Percentiles rank a stretch among this genome's conserved stretches.
Evolutionary conservation across 2,113 vertebrate genomes (phyloP).

Genomic region (Triplophysa rosa): DNA sequence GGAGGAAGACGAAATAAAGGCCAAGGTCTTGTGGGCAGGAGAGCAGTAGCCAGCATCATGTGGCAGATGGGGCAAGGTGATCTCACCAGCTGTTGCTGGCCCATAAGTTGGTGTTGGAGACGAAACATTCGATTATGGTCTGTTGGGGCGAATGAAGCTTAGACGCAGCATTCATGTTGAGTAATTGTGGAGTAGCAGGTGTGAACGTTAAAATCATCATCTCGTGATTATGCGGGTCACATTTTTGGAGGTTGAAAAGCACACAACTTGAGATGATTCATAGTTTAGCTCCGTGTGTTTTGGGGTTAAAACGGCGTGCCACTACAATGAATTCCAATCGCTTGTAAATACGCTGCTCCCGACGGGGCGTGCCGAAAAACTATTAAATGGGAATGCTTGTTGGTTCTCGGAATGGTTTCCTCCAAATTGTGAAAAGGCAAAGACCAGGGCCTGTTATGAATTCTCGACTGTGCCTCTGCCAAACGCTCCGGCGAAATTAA

Average conservation of each 20-base stretch:
- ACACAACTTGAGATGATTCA: no score
- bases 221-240: neutral
- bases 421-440: neutral
- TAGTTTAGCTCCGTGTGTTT: neutral
- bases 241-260: neutral
- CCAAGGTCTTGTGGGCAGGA: conserved; percentile 32
- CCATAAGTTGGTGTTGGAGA: conserved; percentile 31
- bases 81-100: conserved; percentile 43
- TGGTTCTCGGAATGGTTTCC: conserved; percentile 3
- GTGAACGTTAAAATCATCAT: neutral
- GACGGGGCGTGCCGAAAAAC: neutral
- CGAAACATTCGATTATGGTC: conserved; percentile 33
- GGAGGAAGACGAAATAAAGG: conserved; percentile 5
- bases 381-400: conserved; percentile 31
- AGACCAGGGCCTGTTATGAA: neutral
- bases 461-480: neutral
- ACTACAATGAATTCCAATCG: conserved; percentile 7
- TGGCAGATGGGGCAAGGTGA: conserved; percentile 46
- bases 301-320: neutral
- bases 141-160: conserved; percentile 7
- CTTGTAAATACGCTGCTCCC: conserved; percentile 1
- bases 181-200: conserved; percentile 4
- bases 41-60: conserved; percentile 30
- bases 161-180: conserved; percentile 14
- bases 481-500: conserved; percentile 42